Base-by-base conservation (phyloP, 1,140 invertebrate genomes). In the Steinernema feltiae region DNA sequence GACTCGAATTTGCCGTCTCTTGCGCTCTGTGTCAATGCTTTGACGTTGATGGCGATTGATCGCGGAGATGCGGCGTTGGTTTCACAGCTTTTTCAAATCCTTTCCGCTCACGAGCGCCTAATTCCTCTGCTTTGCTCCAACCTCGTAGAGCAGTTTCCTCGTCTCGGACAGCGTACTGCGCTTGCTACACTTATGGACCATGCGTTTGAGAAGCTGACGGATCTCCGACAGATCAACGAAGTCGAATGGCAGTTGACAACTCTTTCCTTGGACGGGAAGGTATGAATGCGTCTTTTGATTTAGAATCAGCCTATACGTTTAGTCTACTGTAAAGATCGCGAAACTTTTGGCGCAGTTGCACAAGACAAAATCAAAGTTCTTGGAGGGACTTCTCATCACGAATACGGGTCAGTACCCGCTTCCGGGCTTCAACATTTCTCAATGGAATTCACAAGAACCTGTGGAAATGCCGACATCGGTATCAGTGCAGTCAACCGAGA, bases 11-110 rank as follows among this genome's bases (percentile, higher is more conserved):
- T 81, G 15, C 48, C 41, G 21, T 81, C 81, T 17, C 48, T 84
- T 1, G 71, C 76, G 0, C 46, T 82, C 15, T 81, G 76, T 71
- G 63, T 85, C 0, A 86, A 84, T 48, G 80, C 83, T 0, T 74
- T 84, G 1, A 76, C 84, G 0, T 75, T 84, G 27, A 53, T 85
- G 27, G 75, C 83, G 17, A 48, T 84, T 15, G 84, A 84, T 73
- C 73, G 82, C 32, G 83, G 78, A 0, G 82, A 84, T 70, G 77
- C 76, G 17, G 32, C 74, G 18, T 46, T 75, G 70, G 75, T 46
- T n/a, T 75, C 71, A 21, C 73, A 76, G 72, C 2, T 76, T 18
- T 30, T 76, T n/a, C 15, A 30, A 35, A 30, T 30, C 7, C 21
- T 76, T 48, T 7, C n/a, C 12, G 31, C 24, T 30, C 46, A 71